Percentiles rank a stretch among this genome's conserved stretches.
These are phyloP conservation scores for Clanis bilineata DNA, from an alignment of 2,888 invertebrate genomes.

Conservation along the genomic window DNA sequence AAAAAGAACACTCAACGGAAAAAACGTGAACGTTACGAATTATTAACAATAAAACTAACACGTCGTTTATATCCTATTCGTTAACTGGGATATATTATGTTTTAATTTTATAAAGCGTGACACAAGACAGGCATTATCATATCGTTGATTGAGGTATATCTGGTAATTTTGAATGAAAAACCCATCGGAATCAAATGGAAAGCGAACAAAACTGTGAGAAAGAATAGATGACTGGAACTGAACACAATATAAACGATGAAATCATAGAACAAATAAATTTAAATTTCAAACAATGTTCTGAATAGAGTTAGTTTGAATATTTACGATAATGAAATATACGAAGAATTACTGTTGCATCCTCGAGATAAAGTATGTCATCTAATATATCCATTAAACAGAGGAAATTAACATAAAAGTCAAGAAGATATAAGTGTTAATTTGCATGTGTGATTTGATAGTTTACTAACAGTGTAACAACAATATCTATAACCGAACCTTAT, in stretches of 20 bases:
- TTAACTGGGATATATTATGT: neutral
- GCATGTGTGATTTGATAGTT: too few species aligned
- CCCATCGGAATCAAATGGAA: neutral
- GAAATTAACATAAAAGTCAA: too few species aligned
- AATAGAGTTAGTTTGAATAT: neutral
- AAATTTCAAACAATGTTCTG: neutral
- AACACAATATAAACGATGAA: neutral
- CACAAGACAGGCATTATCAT: neutral
- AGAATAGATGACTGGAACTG: neutral
- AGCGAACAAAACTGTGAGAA: neutral
- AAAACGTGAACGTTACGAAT: neutral
- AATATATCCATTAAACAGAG: too few species aligned
- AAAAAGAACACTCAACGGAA: neutral
- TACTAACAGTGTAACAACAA: too few species aligned
- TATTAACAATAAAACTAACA: slow-evolving; percentile 5
- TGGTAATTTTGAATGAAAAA: neutral
- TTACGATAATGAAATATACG: neutral
- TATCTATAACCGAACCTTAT: neutral
- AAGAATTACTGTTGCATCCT: neutral
- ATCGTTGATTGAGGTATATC: slow-evolving; percentile 6
- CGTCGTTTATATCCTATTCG: neutral
- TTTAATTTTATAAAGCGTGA: neutral
- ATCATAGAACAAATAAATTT: neutral
- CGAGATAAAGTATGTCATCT: neutral
- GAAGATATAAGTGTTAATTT: too few species aligned